Conservation (phyloP, 2,888 invertebrate genomes). For the Rhamphomyia laevipes region DNA sequence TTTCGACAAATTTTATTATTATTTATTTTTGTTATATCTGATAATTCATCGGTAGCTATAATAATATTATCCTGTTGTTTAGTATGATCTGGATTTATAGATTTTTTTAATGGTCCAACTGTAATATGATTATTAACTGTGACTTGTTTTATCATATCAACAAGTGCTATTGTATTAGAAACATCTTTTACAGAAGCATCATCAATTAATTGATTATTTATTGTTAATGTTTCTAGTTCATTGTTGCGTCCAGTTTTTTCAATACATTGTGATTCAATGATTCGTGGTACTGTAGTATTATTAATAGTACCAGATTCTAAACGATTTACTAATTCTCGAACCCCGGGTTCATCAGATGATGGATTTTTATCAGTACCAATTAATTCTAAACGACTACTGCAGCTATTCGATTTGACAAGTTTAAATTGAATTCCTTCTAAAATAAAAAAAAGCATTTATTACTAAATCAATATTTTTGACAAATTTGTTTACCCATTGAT, state of each 20-base stretch:
- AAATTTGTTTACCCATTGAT: background rate
- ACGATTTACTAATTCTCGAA: slow-evolving; percentile 34
- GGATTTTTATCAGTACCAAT: slow-evolving; percentile 51
- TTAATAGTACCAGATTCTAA: slow-evolving; percentile 27
- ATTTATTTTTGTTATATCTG: background rate
- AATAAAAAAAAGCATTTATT: background rate
- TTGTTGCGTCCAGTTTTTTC: slow-evolving; percentile 16
- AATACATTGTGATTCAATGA: slow-evolving; percentile 24
- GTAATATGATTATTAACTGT: slow-evolving; percentile 39
- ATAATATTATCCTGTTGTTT: too few relatives aligned
- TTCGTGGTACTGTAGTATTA: slow-evolving; percentile 19
- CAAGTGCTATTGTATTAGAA: slow-evolving; percentile 10
- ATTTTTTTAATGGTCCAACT: slow-evolving; percentile 23
- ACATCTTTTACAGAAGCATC: slow-evolving; percentile 31
- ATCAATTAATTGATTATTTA: slow-evolving; percentile 38
- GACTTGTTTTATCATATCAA: slow-evolving; percentile 17
- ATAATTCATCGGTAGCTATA: too few relatives aligned
- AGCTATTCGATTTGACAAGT: slow-evolving; percentile 75
- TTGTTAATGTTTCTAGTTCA: slow-evolving; percentile 29
- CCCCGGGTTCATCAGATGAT: slow-evolving; percentile 27
- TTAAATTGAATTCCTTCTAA: slow-evolving; percentile 59
- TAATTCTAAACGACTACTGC: slow-evolving; percentile 69
- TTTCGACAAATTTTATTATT: slow-evolving; percentile 32
- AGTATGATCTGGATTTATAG: background rate
- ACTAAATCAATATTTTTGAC: slow-evolving; percentile 3